A percentile compares a stretch with the other conserved stretches of the same genome.
Conservation (phyloP, 2,888 invertebrate species). For the Peribatodes rhomboidaria region DNA sequence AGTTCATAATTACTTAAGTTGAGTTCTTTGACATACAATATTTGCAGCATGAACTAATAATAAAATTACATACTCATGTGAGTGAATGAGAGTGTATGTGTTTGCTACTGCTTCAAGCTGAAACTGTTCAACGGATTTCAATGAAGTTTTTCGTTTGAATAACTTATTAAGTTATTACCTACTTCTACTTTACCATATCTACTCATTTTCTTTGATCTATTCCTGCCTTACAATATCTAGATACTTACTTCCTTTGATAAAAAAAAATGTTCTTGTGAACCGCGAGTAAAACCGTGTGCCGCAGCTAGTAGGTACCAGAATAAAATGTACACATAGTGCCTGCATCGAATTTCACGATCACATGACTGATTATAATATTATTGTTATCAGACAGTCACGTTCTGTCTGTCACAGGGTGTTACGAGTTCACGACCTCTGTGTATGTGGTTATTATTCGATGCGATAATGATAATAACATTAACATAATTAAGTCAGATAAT, state of each 20-base stretch:
- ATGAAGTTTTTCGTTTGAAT: no score
- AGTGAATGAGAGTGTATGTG: no score
- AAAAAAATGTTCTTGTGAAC: no score
- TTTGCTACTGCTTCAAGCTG: no score
- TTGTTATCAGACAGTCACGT: constrained; percentile 10
- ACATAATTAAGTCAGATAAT: not conserved
- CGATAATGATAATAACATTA: not conserved
- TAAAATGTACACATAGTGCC: not conserved
- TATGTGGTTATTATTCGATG: not conserved
- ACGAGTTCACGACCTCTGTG: constrained; percentile 17
- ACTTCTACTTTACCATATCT: no score
- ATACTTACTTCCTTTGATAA: no score
- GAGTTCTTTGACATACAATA: constrained; percentile 19
- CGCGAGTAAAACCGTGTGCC: no score
- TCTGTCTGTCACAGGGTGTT: not conserved
- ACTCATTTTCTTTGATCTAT: no score
- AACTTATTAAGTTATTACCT: no score
- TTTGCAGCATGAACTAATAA: not conserved
- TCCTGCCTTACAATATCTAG: no score
- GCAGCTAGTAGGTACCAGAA: not conserved
- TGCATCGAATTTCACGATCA: constrained; percentile 20
- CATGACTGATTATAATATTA: constrained; percentile 11
- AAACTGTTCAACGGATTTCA: no score
- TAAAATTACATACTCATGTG: no score
- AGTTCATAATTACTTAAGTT: not conserved